phyloP scores from a whole-genome alignment of 2,888 invertebrate genomes.

The Pinctada fucata region DNA sequence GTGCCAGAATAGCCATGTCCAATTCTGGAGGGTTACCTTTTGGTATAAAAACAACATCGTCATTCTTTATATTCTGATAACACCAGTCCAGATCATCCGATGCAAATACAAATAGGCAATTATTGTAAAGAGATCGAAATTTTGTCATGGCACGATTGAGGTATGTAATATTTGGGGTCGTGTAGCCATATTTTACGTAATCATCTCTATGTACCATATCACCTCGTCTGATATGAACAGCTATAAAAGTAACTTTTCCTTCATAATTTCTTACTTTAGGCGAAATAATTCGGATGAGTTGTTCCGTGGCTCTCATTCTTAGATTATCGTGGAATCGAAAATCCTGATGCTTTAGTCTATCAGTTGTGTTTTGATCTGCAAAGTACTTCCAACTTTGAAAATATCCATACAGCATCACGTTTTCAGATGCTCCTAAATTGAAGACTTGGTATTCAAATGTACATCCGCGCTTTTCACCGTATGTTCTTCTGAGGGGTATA shows the following conservation, averaged over 20 bases:
- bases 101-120: conserved; percentile 39
- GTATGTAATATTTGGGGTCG: conserved; percentile 28
- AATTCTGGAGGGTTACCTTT: conserved; percentile 33
- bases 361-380: conserved; percentile 8
- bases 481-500: conserved; percentile 1
- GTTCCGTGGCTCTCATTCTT: conserved; percentile 15
- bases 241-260: conserved; percentile 27
- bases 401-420: conserved; percentile 35
- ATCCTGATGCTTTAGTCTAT: conserved; percentile 16
- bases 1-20: conserved; percentile 46
- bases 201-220: conserved; percentile 36
- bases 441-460: conserved; percentile 25
- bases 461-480: conserved; percentile 26
- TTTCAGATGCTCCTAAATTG: conserved; percentile 17
- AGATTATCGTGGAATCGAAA: conserved; percentile 32
- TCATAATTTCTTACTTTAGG: background rate
- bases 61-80: conserved; percentile 28
- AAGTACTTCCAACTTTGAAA: conserved; percentile 51
- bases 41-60: conserved; percentile 23
- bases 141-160: conserved; percentile 32
- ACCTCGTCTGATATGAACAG: conserved; percentile 49
- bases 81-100: conserved; percentile 46
- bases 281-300: conserved; percentile 17
- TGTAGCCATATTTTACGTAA: conserved; percentile 37
- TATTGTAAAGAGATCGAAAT: conserved; percentile 29